Evolutionary conservation across 2,797 vertebrate genomes (phyloP), one percentile per base, ranked within the genome.

Genomic region (Lateolabrax maculatus): DNA sequence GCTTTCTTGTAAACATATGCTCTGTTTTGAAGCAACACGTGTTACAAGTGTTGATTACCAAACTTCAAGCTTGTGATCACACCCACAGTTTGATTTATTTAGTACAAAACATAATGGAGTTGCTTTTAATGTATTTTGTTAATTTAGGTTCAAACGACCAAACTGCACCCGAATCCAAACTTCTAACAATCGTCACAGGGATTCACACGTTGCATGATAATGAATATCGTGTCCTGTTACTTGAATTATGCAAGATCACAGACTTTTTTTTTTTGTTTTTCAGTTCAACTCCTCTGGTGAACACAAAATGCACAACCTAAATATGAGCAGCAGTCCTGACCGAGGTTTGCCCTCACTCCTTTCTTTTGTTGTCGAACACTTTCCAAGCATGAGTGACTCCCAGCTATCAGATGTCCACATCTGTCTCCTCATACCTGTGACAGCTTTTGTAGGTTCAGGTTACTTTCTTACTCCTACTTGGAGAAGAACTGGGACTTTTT

Each of bases 11-110:
- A 0, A 76, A 67, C 89, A 88, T 87, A 80, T 83, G 77, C 71
- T 72, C 65, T 0, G 7, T 61, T 70, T 75, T 41, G 46, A 80
- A 75, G 16, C 48, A 25, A 37, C 84, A 51, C 62, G 5, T 39
- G 69, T 76, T 34, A 44, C 75, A 80, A 75, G 84, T 82, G 88
- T 87, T 90, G 80, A 90, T 87, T 81, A 78, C 56, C 44, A 60
- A 81, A 72, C 57, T 75, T 69, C 56, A 41, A 58, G 23, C 65
- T 79, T 77, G 82, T 69, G 79, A 84, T 87, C 75, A 53, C 89
- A 81, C 65, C 21, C 48, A 70, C 75, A 79, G 51, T 64, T 77
- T 76, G 72, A 87, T 41, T 81, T 67, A 70, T 72, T 81, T 66
- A 27, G n/a, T 44, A 67, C 6, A 16, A 71, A 80, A 77, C 70